phyloP scores from a whole-genome alignment of 2,888 invertebrate genomes.

The Orthonychiurus folsomi region DNA sequence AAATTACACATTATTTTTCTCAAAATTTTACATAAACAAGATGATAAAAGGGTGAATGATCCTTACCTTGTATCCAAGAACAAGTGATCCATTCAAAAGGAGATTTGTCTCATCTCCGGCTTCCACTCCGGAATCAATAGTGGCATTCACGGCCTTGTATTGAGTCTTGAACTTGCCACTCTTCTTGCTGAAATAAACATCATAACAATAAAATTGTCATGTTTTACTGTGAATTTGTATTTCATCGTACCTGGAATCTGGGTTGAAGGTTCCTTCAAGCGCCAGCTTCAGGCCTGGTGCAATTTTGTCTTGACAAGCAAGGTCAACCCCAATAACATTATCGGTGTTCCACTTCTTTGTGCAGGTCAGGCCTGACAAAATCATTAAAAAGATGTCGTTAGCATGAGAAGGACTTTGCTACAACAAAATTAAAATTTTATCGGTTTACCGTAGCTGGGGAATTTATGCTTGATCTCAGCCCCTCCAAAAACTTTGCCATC shows the following conservation, averaged over 20 bases:
- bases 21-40: not conserved
- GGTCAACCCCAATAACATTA: slow-evolving; percentile 84
- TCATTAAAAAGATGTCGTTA: too few species aligned
- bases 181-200: slow-evolving; percentile 73
- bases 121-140: slow-evolving; percentile 75
- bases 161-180: slow-evolving; percentile 80
- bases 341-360: slow-evolving; percentile 99
- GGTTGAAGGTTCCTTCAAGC: slow-evolving; percentile 89
- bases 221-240: too few species aligned
- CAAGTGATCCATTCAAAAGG: slow-evolving; percentile 72
- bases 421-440: not conserved
- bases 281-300: slow-evolving; percentile 84
- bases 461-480: slow-evolving; percentile 87
- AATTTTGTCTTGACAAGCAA: slow-evolving; percentile 82
- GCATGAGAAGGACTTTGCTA: slow-evolving; percentile 49
- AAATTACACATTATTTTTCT: too few species aligned
- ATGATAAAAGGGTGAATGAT: not conserved
- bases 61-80: slow-evolving; percentile 58
- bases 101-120: slow-evolving; percentile 61
- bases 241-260: slow-evolving; percentile 85
- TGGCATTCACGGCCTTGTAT: slow-evolving; percentile 72
- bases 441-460: slow-evolving; percentile 63
- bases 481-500: slow-evolving; percentile 84
- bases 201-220: too few species aligned
- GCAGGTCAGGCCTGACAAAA: slow-evolving; percentile 69